Base-by-base conservation (phyloP, 2,888 invertebrate genomes). In the Lapara coniferarum region DNA sequence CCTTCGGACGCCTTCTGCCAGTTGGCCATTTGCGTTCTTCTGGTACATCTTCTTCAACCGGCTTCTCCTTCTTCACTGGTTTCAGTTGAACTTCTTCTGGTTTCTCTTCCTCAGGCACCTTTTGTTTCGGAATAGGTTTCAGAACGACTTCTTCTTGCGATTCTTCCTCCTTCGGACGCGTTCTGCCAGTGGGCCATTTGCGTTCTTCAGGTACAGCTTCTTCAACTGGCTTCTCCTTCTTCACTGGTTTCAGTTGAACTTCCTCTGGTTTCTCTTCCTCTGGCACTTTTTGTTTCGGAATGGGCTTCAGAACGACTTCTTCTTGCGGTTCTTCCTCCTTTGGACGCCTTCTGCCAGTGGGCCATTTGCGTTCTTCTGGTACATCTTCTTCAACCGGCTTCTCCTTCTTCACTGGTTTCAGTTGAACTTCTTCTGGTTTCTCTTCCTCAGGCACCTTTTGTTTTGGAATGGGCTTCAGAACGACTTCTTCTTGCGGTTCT, bases 231-330 rank as follows among this genome's bases (percentile, higher is more conserved):
- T 86, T 71, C 77, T 84, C 77, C 85, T 89, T 78, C 0, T 80
- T 77, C 66, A 87, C 79, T 37, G 78, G 77, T 58, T 77, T 77
- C 12, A 74, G 57, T 52, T 73, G 69, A 5, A 70, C 79, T 72
- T 44, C 76, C 75, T 79, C 75, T 5, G 73, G 72, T 66, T 78
- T 72, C 73, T 89, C 86, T 70, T 89, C 84, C 46, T 82, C 76
- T 0, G 66, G 56, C 12, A 13, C 37, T n/a, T 74, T 77, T 10
- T 75, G 70, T 71, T 76, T 80, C 14, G 79, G 76, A 53, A 88
- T 77, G 7, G 95, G 94, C 71, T 95, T 94, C 0, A 95, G 81
- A 55, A 82, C 81, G 0, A 94, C 88, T 75, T 92, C 89, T 79
- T 94, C 93, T 66, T 86, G 87, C 80, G 77, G 85, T 81, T 70